phyloP scores from a whole-genome alignment of 2,113 vertebrate species.

The Numida meleagris region DNA sequence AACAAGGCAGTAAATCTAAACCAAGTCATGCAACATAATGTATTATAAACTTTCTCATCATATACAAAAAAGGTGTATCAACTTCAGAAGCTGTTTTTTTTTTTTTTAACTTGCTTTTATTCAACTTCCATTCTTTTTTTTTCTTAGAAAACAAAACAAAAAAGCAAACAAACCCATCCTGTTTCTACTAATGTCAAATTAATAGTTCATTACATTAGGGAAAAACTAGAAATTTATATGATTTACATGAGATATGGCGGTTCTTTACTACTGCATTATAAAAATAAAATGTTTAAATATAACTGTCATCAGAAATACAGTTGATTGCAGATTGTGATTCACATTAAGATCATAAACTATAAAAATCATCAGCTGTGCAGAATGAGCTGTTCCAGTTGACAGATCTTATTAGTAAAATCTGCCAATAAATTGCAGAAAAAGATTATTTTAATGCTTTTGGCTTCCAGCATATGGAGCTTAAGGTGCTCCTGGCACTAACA shows the following conservation, averaged over 20 bases:
- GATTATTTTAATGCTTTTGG: slow-evolving; percentile 52
- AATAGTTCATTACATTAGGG: not conserved
- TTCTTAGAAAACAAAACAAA: too few species aligned
- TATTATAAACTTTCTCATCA: slow-evolving; percentile 55
- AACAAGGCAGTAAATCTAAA: slow-evolving; percentile 84
- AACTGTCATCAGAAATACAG: slow-evolving; percentile 65
- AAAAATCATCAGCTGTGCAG: slow-evolving; percentile 76
- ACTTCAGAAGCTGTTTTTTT: slow-evolving; percentile 21
- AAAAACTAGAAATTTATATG: not conserved
- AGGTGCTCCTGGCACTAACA: slow-evolving; percentile 36
- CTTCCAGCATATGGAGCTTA: slow-evolving; percentile 63
- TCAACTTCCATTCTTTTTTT: fast-evolving
- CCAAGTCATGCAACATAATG: slow-evolving; percentile 83
- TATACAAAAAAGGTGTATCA: slow-evolving; percentile 19
- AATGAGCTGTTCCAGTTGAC: slow-evolving; percentile 75
- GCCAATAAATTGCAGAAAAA: slow-evolving; percentile 69
- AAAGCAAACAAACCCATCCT: not conserved
- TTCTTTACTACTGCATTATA: not conserved
- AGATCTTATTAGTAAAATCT: slow-evolving; percentile 71
- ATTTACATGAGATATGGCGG: not conserved
- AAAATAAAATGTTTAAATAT: slow-evolving; percentile 58
- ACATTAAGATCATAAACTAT: slow-evolving; percentile 78
- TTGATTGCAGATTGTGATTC: slow-evolving; percentile 75
- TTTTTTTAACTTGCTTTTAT: not conserved
- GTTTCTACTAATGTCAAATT: not conserved